phyloP scores from a whole-genome alignment of 1,140 invertebrate genomes.

The Tachypleus tridentatus region DNA sequence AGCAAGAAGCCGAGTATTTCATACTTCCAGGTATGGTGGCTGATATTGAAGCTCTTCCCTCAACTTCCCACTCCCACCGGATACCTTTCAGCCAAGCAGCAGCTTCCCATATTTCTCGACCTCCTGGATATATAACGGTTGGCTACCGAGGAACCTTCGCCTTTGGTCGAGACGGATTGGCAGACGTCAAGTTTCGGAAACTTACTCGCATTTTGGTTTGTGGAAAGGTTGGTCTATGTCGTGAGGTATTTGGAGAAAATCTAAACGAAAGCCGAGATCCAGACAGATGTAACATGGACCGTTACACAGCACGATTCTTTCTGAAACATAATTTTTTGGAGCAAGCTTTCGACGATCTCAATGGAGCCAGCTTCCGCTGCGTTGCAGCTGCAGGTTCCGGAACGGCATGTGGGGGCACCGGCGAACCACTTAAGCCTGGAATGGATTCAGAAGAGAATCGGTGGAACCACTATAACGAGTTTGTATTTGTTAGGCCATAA shows the following conservation, averaged over 20 bases:
- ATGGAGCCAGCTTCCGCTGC: constrained; percentile 73
- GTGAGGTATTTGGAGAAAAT: constrained; percentile 91
- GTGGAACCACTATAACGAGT: constrained; percentile 99
- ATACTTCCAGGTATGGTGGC: constrained; percentile 53
- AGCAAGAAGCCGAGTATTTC: constrained; percentile 80
- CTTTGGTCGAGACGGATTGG: constrained; percentile 91
- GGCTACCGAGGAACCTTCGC: constrained; percentile 99
- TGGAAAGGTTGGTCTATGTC: constrained; percentile 74
- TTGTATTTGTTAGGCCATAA: constrained; percentile 60
- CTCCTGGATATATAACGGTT: constrained; percentile 75
- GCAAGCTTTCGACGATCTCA: constrained; percentile 94
- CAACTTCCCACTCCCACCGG: constrained; percentile 18
- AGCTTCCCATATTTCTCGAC: constrained; percentile 7
- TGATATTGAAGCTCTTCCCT: constrained; percentile 8
- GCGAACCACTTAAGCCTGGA: constrained; percentile 74
- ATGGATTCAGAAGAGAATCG: constrained; percentile 91
- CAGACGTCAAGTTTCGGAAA: constrained; percentile 97
- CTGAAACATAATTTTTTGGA: constrained; percentile 96
- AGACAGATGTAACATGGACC: constrained; percentile 75
- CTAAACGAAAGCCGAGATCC: constrained; percentile 96
- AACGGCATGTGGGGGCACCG: constrained; percentile 57
- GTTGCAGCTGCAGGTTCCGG: constrained; percentile 73
- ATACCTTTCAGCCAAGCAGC: constrained; percentile 37
- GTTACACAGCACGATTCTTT: constrained; percentile 97
- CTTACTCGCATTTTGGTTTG: constrained; percentile 91